A percentile compares a stretch with the other conserved stretches of the same genome.
phyloP scores from a whole-genome alignment of 2,888 invertebrate species.

The Agrilus mali region DNA sequence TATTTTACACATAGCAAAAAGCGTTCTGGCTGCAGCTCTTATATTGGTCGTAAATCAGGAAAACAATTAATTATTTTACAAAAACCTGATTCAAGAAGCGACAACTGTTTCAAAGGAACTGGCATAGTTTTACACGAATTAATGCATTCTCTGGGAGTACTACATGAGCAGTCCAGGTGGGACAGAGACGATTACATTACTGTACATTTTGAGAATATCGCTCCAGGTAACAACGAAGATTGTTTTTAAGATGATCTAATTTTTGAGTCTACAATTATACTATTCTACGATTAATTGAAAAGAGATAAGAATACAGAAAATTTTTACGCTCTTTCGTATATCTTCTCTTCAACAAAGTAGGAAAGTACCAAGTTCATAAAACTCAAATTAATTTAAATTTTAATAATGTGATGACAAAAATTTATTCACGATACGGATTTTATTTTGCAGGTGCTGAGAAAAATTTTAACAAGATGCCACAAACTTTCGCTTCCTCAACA shows the following conservation, averaged over 20 bases:
- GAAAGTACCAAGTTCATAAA: too few relatives aligned
- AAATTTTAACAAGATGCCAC: constrained; percentile 52
- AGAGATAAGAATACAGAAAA: too few relatives aligned
- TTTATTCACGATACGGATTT: too few relatives aligned
- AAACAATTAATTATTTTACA: constrained; percentile 60
- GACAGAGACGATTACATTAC: constrained; percentile 60
- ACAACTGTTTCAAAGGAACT: constrained; percentile 51
- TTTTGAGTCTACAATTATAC: background rate
- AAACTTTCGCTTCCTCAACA: constrained; percentile 48
- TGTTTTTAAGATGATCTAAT: too few relatives aligned
- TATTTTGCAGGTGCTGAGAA: constrained; percentile 39
- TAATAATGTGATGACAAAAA: too few relatives aligned
- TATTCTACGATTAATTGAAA: too few relatives aligned
- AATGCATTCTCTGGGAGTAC: constrained; percentile 70
- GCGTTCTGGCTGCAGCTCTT: constrained; percentile 63
- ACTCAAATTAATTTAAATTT: too few relatives aligned
- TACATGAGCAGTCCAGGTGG: constrained; percentile 67
- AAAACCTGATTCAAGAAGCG: constrained; percentile 45
- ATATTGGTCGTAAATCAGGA: constrained; percentile 61
- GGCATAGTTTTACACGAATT: constrained; percentile 68
- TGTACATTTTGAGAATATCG: constrained; percentile 54
- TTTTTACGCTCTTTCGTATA: too few relatives aligned
- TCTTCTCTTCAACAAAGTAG: too few relatives aligned
- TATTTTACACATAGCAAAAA: constrained; percentile 53
- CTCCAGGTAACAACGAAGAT: constrained; percentile 36